Evolutionary conservation across 1,140 invertebrate genomes (phyloP).

Genomic region (Rhagoletis pomonella): DNA sequence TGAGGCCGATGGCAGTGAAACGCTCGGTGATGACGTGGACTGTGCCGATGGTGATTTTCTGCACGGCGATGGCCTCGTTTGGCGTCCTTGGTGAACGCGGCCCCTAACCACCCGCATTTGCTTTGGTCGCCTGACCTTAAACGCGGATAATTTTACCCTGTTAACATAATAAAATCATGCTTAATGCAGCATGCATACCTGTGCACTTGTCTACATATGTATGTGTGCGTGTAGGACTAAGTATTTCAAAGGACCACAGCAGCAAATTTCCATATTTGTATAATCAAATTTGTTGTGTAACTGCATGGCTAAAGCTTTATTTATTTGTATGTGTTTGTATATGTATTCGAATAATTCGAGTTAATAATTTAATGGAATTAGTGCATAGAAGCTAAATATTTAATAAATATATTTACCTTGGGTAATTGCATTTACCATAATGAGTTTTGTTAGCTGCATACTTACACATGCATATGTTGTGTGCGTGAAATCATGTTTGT

Average conservation of each 20-base stretch:
- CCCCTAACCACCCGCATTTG: not conserved
- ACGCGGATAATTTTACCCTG: slow-evolving; percentile 13
- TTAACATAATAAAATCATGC: not conserved
- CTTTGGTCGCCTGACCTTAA: not conserved
- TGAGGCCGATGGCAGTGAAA: not conserved
- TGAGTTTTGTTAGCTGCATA: not conserved
- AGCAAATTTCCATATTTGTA: slow-evolving; percentile 39
- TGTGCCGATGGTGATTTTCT: slow-evolving; percentile 37
- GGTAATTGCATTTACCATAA: slow-evolving; percentile 35
- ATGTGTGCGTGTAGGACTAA: not conserved
- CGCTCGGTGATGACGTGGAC: not conserved
- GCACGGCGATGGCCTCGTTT: slow-evolving; percentile 37
- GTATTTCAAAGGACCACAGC: slow-evolving; percentile 19
- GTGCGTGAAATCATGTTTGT: too few species aligned
- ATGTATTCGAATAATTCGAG: not conserved
- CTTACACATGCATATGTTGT: not conserved
- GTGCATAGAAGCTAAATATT: slow-evolving; percentile 6
- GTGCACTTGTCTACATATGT: not conserved
- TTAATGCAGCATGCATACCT: slow-evolving; percentile 1
- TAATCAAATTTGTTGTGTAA: slow-evolving; percentile 34
- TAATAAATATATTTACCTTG: slow-evolving; percentile 44
- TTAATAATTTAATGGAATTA: slow-evolving; percentile 20
- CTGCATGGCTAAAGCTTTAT: slow-evolving; percentile 49
- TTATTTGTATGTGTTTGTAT: slow-evolving; percentile 8
- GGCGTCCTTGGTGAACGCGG: slow-evolving; percentile 57